Conservation (phyloP, 2,113 vertebrate genomes). For the Xiphophorus hellerii region DNA sequence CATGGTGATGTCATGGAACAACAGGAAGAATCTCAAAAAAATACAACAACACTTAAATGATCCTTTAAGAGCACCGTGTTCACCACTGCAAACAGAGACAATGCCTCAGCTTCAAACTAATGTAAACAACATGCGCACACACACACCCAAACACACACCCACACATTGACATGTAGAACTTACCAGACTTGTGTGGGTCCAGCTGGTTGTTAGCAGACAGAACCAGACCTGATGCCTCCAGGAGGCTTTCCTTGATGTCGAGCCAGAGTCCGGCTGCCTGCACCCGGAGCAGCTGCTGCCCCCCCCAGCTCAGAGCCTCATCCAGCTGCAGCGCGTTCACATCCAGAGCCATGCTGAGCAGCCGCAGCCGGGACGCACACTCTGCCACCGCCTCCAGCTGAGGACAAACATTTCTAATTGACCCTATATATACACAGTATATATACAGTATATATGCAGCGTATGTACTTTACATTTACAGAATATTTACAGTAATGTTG, state of each 20-base stretch:
- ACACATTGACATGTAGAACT: not conserved
- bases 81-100: too few relatives aligned
- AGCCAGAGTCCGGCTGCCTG: slow-evolving; percentile 80
- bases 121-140: too few relatives aligned
- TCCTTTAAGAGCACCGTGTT: too few relatives aligned
- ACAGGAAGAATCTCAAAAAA: too few relatives aligned
- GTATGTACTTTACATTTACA: too few relatives aligned
- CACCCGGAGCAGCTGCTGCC: slow-evolving; percentile 82
- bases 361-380: slow-evolving; percentile 82
- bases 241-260: slow-evolving; percentile 84
- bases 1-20: too few relatives aligned
- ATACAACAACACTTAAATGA: too few relatives aligned
- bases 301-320: slow-evolving; percentile 68
- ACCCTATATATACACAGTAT: too few relatives aligned
- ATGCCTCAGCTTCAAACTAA: too few relatives aligned
- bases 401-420: slow-evolving; percentile 14
- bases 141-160: too few relatives aligned
- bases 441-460: too few relatives aligned
- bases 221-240: slow-evolving; percentile 86
- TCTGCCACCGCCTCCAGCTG: slow-evolving; percentile 87
- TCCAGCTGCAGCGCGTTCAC: slow-evolving; percentile 75
- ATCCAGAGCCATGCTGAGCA: slow-evolving; percentile 81
- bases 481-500: not conserved
- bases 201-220: slow-evolving; percentile 87
- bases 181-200: slow-evolving; percentile 86